Evolutionary conservation across 2,888 invertebrate genomes (phyloP).

Genomic region (Drosophila hawaiiensis): DNA sequence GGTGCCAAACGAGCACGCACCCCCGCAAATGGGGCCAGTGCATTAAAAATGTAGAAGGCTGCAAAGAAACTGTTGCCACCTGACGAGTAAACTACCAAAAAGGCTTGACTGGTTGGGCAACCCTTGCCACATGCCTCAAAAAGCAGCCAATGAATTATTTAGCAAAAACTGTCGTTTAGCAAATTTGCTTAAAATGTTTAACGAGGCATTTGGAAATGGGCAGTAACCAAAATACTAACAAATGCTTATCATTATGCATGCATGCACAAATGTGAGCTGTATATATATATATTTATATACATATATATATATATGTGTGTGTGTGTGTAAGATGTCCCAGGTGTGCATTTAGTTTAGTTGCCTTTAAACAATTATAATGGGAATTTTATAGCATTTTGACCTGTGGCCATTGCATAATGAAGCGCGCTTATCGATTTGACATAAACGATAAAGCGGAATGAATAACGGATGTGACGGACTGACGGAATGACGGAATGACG

Average conservation of each 20-base stretch:
- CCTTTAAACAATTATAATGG: slow-evolving; percentile 51
- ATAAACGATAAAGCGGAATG: slow-evolving; percentile 28
- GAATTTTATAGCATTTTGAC: slow-evolving; percentile 31
- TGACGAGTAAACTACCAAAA: slow-evolving; percentile 1
- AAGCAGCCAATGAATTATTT: slow-evolving; percentile 68
- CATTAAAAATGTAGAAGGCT: slow-evolving; percentile 67
- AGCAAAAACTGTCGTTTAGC: slow-evolving; percentile 54
- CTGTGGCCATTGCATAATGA: slow-evolving; percentile 68
- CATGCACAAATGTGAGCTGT: slow-evolving; percentile 41
- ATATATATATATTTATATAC: slow-evolving; percentile 21
- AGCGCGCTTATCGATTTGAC: slow-evolving; percentile 50
- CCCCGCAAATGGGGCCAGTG: slow-evolving; percentile 51
- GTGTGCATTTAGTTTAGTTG: slow-evolving; percentile 64
- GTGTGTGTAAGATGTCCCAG: slow-evolving; percentile 41
- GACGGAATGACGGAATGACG: slow-evolving; percentile 8
- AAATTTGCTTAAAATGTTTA: slow-evolving; percentile 75
- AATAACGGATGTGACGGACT: slow-evolving; percentile 10
- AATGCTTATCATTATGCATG: slow-evolving; percentile 69
- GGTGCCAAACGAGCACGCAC: slow-evolving; percentile 9
- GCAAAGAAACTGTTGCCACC: slow-evolving; percentile 54
- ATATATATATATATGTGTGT: slow-evolving; percentile 21
- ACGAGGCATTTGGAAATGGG: slow-evolving; percentile 58
- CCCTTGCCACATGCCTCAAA: slow-evolving; percentile 34
- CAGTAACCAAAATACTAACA: slow-evolving; percentile 33
- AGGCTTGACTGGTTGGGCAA: slow-evolving; percentile 12